Evolutionary conservation across 2,113 vertebrate species (phyloP), one percentile per base, ranked within the genome.

Genomic region (Arizona elegans): DNA sequence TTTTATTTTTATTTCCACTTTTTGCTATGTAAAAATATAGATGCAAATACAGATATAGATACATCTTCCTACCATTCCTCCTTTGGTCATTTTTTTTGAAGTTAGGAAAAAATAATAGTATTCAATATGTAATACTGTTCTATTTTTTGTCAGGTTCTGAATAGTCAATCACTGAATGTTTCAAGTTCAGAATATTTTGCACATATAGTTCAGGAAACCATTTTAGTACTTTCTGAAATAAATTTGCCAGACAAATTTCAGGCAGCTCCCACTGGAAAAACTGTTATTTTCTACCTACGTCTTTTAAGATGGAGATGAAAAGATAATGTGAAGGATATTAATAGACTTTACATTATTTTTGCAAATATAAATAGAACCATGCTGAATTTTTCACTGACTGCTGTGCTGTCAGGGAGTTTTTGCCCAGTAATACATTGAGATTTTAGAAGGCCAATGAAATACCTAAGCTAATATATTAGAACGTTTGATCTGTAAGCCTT

Each of bases 341-440:
- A 92, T 75, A 65, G 17, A 70, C 90, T 43, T 92, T 87, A 92
- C 96, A 93, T 85, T 93, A 91, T 87, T 96, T 93, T 91, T 94
- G 43, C 89, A 94, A 94, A 93, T 96, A 96, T 96, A 91, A 96
- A 95, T 95, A 96, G 89, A 92, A 94, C 95, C 94, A 47, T 93
- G 95, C 96, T 91, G 86, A 95, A 96, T 96, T 97, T 93, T 91
- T 97, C 95, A 96, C 97, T 96, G 96, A 96, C 97, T 97, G 91
- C 96, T 94, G 85, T 96, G 92, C 86, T 55, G 15, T 13, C 1
- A 47, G 65, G 55, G 21, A 56, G 17, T 19, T 75, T 19, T 75
- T 93, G 17, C 81, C 59, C 86, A 59, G 54, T 70, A 38, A 55
- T 75, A 87, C 70, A 88, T 62, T 43, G 86, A 58, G 94, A 50